Percentiles rank a stretch among this genome's conserved stretches.
These are phyloP conservation scores for Drosophila parthenogenetica DNA, from an alignment of 2,888 invertebrate genomes.

Conservation along the genomic window DNA sequence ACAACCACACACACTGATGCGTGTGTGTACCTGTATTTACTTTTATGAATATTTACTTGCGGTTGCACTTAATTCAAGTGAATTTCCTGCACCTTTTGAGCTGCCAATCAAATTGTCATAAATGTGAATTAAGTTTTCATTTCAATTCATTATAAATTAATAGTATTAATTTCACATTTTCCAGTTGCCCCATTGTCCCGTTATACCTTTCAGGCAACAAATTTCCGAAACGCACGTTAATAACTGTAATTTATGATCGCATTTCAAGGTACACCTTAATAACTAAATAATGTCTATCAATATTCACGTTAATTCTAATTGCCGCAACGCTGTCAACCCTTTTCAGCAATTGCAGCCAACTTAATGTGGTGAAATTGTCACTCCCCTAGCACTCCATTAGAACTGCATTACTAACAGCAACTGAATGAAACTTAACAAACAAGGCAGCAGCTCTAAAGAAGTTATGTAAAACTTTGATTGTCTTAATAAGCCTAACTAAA, in stretches of 20 bases:
- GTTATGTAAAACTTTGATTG: not conserved
- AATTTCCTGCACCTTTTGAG: slow-evolving; percentile 2
- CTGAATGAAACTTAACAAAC: too few relatives aligned
- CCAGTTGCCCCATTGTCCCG: too few relatives aligned
- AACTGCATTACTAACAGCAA: not conserved
- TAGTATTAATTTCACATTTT: slow-evolving; percentile 7
- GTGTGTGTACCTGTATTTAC: slow-evolving; percentile 9
- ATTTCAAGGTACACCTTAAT: not conserved
- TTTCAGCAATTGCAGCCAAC: not conserved
- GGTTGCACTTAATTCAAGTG: slow-evolving; percentile 25
- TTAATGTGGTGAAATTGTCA: not conserved
- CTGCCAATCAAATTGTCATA: slow-evolving; percentile 33
- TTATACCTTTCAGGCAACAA: not conserved
- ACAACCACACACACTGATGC: slow-evolving; percentile 10
- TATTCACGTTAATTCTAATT: slow-evolving; percentile 1
- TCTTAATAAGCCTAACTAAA: not conserved
- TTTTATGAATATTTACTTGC: slow-evolving; percentile 29
- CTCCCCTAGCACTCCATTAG: not conserved
- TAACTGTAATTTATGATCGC: not conserved
- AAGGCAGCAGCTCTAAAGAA: too few relatives aligned
- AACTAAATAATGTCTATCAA: not conserved
- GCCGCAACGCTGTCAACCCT: not conserved
- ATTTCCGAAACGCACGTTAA: not conserved
- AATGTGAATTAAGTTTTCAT: slow-evolving; percentile 7
- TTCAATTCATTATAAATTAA: slow-evolving; percentile 8